Percentiles rank a stretch among this genome's conserved stretches.
These are phyloP conservation scores for Rhagium mordax DNA, from an alignment of 2,888 invertebrate genomes.

Conservation along the genomic window DNA sequence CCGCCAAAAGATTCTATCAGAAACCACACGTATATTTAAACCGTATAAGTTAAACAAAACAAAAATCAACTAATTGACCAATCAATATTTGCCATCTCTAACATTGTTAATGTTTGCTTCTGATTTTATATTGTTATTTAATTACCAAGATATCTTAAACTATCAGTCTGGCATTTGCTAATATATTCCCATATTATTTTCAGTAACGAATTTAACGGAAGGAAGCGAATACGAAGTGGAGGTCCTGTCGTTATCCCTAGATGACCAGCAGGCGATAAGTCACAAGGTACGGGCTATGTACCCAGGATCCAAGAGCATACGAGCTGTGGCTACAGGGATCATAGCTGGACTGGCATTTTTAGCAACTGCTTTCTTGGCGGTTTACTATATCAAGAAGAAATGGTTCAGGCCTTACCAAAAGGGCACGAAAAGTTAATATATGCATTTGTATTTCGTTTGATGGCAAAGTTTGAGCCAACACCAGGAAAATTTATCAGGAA, in stretches of 20 bases:
- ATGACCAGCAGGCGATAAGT: conserved; percentile 76
- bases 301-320: conserved; percentile 80
- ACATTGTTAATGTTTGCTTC: too few species aligned
- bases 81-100: too few species aligned
- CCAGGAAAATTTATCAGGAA: background rate
- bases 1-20: too few species aligned
- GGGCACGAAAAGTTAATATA: conserved; percentile 37
- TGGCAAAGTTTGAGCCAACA: background rate
- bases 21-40: too few species aligned
- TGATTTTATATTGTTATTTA: too few species aligned
- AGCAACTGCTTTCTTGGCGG: conserved; percentile 76
- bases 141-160: too few species aligned
- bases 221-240: conserved; percentile 83
- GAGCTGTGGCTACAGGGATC: conserved; percentile 81
- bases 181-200: conserved; percentile 48
- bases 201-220: conserved; percentile 81
- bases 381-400: conserved; percentile 72
- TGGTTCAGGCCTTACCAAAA: conserved; percentile 48
- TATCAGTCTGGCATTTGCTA: background rate
- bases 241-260: conserved; percentile 78
- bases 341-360: conserved; percentile 81
- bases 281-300: conserved; percentile 78
- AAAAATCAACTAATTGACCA: too few species aligned
- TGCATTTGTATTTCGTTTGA: background rate
- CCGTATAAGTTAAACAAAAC: too few species aligned